Evolutionary conservation across 2,888 invertebrate genomes (phyloP).

Genomic region (Cistogaster globosa): DNA sequence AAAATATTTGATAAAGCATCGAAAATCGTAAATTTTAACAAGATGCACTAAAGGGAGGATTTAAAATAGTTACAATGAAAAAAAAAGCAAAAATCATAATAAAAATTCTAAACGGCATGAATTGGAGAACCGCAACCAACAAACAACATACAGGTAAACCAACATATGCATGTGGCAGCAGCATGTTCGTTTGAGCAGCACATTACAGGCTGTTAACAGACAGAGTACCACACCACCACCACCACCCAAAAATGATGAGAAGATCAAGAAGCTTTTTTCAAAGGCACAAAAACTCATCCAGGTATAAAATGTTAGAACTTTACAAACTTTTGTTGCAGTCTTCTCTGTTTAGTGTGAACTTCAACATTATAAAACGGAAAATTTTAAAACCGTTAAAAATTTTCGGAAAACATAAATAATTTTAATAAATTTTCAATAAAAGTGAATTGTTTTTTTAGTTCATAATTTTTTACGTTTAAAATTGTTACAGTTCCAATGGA

Average conservation of each 20-base stretch:
- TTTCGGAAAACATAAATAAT: constrained; percentile 44
- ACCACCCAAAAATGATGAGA: constrained; percentile 43
- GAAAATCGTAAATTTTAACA: constrained; percentile 80
- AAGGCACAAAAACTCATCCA: constrained; percentile 57
- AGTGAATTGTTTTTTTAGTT: neutral
- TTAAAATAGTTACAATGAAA: constrained; percentile 50
- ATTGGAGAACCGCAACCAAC: constrained; percentile 11
- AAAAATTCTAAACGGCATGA: constrained; percentile 32
- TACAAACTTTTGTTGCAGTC: constrained; percentile 55
- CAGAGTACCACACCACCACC: neutral
- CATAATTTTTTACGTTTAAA: neutral
- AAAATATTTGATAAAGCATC: constrained; percentile 76
- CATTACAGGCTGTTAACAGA: constrained; percentile 20
- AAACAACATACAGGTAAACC: neutral
- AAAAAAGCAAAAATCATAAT: constrained; percentile 35
- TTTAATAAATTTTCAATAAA: neutral
- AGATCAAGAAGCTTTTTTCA: constrained; percentile 64
- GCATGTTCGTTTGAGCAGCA: neutral
- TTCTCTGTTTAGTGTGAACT: constrained; percentile 45
- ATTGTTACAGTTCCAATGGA: constrained; percentile 31
- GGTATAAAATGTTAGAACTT: constrained; percentile 71
- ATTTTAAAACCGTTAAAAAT: neutral
- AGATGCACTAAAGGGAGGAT: constrained; percentile 72
- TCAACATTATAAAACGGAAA: constrained; percentile 15
- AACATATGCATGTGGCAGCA: neutral